A percentile compares a stretch with the other conserved stretches of the same genome.
phyloP scores from a whole-genome alignment of 2,113 vertebrate species.

The Fukomys damarensis region DNA sequence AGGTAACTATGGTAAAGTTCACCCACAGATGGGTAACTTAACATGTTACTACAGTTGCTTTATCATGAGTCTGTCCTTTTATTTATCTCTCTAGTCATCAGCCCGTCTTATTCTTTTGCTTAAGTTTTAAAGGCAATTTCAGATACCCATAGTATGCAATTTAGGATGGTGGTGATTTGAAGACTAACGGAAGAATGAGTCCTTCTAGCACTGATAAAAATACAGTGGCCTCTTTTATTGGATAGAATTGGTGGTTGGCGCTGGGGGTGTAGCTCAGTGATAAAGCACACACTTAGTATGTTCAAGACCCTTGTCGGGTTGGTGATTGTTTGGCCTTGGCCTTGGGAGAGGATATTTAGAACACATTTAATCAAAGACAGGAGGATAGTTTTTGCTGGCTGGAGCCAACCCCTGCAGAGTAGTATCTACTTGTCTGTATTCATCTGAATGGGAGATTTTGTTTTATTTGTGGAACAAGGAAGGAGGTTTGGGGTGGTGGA shows the following conservation, averaged over 20 bases:
- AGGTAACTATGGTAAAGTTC: too few species aligned
- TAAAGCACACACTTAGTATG: background rate
- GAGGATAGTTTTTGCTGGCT: background rate
- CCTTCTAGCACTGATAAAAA: background rate
- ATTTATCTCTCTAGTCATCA: background rate
- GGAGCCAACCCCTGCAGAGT: background rate
- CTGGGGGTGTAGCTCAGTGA: background rate
- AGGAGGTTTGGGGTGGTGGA: background rate
- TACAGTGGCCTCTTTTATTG: background rate
- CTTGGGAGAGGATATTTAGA: background rate
- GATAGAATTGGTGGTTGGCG: background rate
- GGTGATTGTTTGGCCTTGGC: background rate
- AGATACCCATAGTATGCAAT: background rate
- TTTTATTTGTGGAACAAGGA: conserved; percentile 31
- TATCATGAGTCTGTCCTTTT: background rate
- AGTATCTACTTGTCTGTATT: conserved; percentile 13
- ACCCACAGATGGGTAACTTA: background rate
- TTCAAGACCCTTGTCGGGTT: background rate
- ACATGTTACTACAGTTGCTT: background rate
- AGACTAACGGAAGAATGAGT: background rate
- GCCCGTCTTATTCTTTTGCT: background rate
- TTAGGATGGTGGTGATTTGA: background rate
- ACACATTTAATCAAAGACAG: conserved; percentile 6
- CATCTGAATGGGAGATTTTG: conserved; percentile 43
- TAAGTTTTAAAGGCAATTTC: conserved; percentile 27